Percentiles rank a stretch among this genome's conserved stretches.
These are phyloP conservation scores for Drosophila takahashii DNA, from an alignment of 1,140 invertebrate species.

Conservation along the genomic window DNA sequence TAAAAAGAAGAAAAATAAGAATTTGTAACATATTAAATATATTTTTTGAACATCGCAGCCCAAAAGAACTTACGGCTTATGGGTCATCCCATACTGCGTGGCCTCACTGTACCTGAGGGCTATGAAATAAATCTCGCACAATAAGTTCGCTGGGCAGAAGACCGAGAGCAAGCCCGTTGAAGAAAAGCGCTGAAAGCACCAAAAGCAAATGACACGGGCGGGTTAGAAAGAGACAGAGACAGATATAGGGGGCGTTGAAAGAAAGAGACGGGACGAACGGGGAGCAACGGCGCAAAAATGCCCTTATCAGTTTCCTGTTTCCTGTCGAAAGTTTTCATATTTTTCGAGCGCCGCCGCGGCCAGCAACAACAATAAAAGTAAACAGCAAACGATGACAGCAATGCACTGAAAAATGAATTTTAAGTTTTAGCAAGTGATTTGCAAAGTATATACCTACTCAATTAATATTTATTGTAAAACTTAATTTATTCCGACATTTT, in stretches of 20 bases:
- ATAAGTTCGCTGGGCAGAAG: conserved; percentile 62
- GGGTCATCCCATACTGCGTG: no score
- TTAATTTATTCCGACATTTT: neutral
- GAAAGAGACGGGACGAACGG: conserved; percentile 31
- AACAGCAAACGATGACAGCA: conserved; percentile 56
- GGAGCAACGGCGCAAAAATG: conserved; percentile 76
- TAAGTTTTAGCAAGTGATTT: neutral
- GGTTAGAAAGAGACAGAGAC: conserved; percentile 11
- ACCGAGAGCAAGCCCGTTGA: neutral
- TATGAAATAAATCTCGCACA: conserved; percentile 74
- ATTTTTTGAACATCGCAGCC: neutral
- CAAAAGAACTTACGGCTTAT: neutral
- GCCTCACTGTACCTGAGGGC: conserved; percentile 20
- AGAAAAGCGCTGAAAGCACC: conserved; percentile 65
- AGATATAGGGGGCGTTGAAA: neutral
- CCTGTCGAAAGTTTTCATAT: conserved; percentile 84
- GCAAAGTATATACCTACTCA: neutral
- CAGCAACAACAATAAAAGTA: conserved; percentile 58
- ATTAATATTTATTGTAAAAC: neutral
- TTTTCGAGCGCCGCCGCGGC: conserved; percentile 69
- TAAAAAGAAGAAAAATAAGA: no score
- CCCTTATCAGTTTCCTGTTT: conserved; percentile 84
- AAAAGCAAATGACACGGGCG: conserved; percentile 73
- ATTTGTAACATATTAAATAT: no score
- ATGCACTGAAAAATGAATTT: neutral